Evolutionary conservation across 2,113 vertebrate genomes (phyloP).

Genomic region (Melospiza melodia): DNA sequence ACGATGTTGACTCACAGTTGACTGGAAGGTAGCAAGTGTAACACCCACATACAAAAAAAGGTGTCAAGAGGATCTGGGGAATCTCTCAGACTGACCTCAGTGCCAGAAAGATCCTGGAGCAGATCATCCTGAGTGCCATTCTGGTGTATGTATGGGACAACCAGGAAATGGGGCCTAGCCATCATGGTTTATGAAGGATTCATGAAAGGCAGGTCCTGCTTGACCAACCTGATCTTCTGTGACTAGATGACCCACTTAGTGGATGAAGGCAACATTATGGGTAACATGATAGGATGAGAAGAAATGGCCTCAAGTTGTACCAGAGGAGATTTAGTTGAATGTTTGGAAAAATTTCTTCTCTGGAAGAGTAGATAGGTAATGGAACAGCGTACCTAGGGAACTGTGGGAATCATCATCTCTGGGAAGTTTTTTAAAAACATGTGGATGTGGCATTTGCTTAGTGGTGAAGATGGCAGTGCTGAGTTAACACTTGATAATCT

Average conservation of each 20-base stretch:
- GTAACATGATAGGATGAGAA: background rate
- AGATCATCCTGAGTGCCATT: background rate
- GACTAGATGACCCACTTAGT: background rate
- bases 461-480: background rate
- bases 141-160: background rate
- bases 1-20: fast-evolving
- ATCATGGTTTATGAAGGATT: background rate
- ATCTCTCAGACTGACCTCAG: background rate
- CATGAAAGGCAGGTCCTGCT: background rate
- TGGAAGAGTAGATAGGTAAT: background rate
- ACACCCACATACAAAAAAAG: no score
- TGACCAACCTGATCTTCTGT: background rate
- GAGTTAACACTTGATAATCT: background rate
- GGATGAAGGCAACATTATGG: background rate
- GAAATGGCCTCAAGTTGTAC: background rate
- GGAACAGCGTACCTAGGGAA: background rate
- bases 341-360: background rate
- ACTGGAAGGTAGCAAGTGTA: background rate
- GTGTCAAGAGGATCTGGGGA: background rate
- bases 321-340: background rate
- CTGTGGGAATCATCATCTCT: background rate
- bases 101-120: background rate
- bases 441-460: background rate
- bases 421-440: background rate
- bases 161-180: background rate